Evolutionary conservation across 2,113 vertebrate species (phyloP).

Genomic region (Stigmatopora argus): DNA sequence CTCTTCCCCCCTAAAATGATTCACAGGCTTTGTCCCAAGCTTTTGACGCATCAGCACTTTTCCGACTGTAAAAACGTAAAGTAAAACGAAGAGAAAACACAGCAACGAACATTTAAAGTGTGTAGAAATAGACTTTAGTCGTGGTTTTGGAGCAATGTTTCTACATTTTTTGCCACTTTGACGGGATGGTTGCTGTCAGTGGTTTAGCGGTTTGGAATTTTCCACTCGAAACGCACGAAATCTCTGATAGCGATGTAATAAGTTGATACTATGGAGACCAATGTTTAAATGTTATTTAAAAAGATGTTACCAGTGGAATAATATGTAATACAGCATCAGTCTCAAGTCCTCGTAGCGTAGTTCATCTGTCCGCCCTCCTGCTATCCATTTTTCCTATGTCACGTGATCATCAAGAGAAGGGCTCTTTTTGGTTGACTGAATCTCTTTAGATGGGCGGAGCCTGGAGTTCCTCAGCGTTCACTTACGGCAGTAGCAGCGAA

Average conservation of each 20-base stretch:
- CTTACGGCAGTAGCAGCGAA: not conserved
- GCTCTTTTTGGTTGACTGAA: fast-evolving
- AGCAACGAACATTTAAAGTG: not conserved
- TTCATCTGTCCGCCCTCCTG: not conserved
- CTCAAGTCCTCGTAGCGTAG: not conserved
- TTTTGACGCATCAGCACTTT: conserved; percentile 53
- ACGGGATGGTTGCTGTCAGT: not conserved
- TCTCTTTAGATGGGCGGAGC: conserved; percentile 17
- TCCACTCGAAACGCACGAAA: not conserved
- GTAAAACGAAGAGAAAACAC: not conserved
- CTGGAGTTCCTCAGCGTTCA: not conserved
- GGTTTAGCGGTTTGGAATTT: not conserved
- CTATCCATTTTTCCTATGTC: conserved; percentile 20
- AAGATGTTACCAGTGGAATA: not conserved
- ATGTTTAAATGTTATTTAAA: not conserved
- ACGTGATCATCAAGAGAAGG: conserved; percentile 27
- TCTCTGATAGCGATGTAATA: not conserved
- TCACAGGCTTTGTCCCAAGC: conserved; percentile 41
- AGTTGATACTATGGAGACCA: too few species aligned
- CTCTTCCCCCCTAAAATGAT: conserved; percentile 15
- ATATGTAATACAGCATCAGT: not conserved
- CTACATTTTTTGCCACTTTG: not conserved
- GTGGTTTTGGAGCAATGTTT: not conserved
- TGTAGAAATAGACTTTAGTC: not conserved
- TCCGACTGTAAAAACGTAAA: not conserved